Percentiles rank a stretch among this genome's conserved stretches.
These are phyloP conservation scores for Aleiodes alternator DNA, from an alignment of 2,888 invertebrate genomes.

Conservation along the genomic window DNA sequence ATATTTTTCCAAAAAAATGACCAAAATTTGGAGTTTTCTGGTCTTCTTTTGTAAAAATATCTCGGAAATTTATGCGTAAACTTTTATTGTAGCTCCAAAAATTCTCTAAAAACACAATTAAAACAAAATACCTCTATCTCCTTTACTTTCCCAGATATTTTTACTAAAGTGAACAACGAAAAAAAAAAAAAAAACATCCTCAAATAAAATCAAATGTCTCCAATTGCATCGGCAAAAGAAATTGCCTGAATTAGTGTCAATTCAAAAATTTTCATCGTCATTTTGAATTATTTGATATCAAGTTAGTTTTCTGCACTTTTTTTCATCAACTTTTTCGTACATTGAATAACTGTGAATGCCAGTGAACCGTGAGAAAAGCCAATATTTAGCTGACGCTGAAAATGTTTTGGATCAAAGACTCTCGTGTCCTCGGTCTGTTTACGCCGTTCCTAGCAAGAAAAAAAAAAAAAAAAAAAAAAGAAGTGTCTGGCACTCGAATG, in stretches of 20 bases:
- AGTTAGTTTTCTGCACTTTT: slow-evolving; percentile 6
- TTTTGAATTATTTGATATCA: not conserved
- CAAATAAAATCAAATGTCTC: too few species aligned
- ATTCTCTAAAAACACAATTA: too few species aligned
- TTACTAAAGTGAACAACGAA: too few species aligned
- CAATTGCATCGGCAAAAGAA: too few species aligned
- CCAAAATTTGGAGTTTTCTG: too few species aligned
- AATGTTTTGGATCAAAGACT: slow-evolving; percentile 29
- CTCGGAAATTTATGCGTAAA: too few species aligned
- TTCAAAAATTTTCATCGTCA: not conserved
- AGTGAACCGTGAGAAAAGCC: slow-evolving; percentile 32
- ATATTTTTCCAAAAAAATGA: too few species aligned
- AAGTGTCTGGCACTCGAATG: slow-evolving; percentile 6
- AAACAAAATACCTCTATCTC: too few species aligned
- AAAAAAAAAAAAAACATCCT: too few species aligned
- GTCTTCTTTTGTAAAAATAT: too few species aligned
- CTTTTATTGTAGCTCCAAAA: too few species aligned
- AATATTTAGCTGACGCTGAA: slow-evolving; percentile 36
- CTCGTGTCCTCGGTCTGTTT: not conserved
- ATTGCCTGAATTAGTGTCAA: not conserved
- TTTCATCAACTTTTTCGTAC: not conserved
- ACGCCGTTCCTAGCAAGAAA: not conserved
- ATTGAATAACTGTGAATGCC: slow-evolving; percentile 26
- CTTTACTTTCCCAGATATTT: not conserved
- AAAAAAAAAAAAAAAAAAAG: not conserved